phyloP scores from a whole-genome alignment of 2,113 vertebrate genomes.

The Paracanthobrama guichenoti region DNA sequence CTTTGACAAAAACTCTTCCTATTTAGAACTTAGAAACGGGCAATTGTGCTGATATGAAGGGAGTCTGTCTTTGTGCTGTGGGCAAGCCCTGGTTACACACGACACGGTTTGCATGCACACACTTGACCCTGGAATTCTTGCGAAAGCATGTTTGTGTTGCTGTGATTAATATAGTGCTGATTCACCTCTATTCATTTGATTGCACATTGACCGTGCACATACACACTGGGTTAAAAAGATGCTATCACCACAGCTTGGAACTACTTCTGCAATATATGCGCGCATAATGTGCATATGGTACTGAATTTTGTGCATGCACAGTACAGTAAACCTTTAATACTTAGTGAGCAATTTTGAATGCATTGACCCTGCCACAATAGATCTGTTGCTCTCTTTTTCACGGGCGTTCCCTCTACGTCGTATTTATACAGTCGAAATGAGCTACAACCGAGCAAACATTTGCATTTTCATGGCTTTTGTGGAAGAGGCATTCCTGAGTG shows the following conservation, averaged over 20 bases:
- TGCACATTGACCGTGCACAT: neutral
- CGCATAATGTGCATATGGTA: neutral
- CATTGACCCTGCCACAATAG: slow-evolving; percentile 45
- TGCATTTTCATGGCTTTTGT: slow-evolving; percentile 65
- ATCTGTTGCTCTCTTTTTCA: neutral
- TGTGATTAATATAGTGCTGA: slow-evolving; percentile 35
- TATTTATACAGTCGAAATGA: slow-evolving; percentile 55
- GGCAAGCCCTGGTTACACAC: slow-evolving; percentile 69
- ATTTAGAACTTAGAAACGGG: neutral
- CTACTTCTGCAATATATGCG: neutral
- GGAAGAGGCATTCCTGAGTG: slow-evolving; percentile 53
- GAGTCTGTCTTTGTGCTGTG: slow-evolving; percentile 10
- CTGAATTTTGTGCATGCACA: neutral
- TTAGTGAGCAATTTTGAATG: slow-evolving; percentile 47
- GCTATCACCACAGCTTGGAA: neutral
- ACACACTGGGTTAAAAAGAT: neutral
- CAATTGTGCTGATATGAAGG: slow-evolving; percentile 39
- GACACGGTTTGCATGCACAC: slow-evolving; percentile 57
- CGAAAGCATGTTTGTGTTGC: slow-evolving; percentile 42
- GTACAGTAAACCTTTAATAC: neutral
- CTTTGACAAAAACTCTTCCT: slow-evolving; percentile 36
- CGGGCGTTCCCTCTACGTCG: neutral
- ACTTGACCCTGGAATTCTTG: slow-evolving; percentile 30
- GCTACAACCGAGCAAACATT: slow-evolving; percentile 65
- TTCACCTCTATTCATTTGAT: neutral